Base-by-base conservation (phyloP, 64 coral and sea anemone genomes). In the Orbicella faveolata region DNA sequence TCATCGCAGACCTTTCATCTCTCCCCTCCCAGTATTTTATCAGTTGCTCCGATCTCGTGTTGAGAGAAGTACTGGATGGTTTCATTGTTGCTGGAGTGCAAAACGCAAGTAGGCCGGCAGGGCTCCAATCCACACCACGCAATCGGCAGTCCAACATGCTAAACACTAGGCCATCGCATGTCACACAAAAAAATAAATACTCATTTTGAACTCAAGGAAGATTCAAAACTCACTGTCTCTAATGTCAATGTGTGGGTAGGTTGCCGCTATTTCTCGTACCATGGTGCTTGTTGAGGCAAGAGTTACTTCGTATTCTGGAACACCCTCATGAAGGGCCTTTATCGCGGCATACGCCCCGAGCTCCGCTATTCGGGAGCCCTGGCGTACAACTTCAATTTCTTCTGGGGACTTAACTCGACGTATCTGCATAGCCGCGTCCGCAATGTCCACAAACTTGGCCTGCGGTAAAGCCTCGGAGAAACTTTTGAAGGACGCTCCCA, bases 331-430 rank as follows among this genome's bases (percentile, higher is more conserved):
- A 35, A 93, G 78, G 14, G 65, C 35, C 25, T 88, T 63, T 36
- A 87, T 93, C 16, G 44, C 84, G 0, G 75, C 84, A 36, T 67
- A 85, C 21, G 69, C 91, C 36, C 91, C 91, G n/a, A 88, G 63
- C 33, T 93, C 91, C 4, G 91, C 91, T 81, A 93, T 93, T 70
- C 84, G 53, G 13, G 91, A 86, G 5, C 75, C 85, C 25, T 93
- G 63, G 30, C 68, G 78, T 13, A 88, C 66, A 34, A 93, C 25
- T 25, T 93, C 90, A 20, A 92, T 67, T 79, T 92, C 91, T n/a
- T 88, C 87, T 54, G 70, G 74, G 36, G 87, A 84, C 79, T 89
- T 94, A 63, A 88, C 59, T 36, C 82, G 88, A 19, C 87, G 87
- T 80, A 94, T 94, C 12, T 75, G 62, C 92, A 94, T 94, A 7